These are phyloP conservation scores for Rhinogobius similis DNA, from an alignment of 2,113 vertebrate species.

Conservation along the genomic window DNA sequence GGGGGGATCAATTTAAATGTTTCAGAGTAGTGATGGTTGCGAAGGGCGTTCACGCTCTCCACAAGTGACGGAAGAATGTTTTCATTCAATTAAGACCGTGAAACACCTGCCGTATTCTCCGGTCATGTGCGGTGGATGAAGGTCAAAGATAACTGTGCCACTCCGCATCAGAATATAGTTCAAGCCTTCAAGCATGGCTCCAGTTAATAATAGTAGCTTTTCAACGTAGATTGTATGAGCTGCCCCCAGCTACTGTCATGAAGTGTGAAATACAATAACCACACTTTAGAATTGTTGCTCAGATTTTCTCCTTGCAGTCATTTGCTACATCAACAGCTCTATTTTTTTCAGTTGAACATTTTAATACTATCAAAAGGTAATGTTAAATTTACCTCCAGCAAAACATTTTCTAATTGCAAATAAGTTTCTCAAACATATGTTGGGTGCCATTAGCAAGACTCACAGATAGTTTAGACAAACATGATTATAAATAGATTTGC, in stretches of 20 bases:
- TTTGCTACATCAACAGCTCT: background rate
- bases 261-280: no score
- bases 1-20: slow-evolving; percentile 10
- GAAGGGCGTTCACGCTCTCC: background rate
- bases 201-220: no score
- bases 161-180: slow-evolving; percentile 71
- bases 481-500: background rate
- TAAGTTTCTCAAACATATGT: no score
- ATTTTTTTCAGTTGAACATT: background rate
- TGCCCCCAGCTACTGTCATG: no score
- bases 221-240: no score
- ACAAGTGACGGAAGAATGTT: slow-evolving; percentile 24
- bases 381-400: background rate
- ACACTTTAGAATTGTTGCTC: no score
- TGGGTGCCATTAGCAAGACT: background rate
- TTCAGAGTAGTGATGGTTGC: background rate
- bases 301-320: background rate
- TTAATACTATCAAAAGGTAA: background rate
- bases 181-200: background rate
- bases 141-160: background rate
- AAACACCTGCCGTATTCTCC: slow-evolving; percentile 68
- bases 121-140: slow-evolving; percentile 27
- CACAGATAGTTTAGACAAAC: background rate
- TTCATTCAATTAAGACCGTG: slow-evolving; percentile 63
- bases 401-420: background rate